Conservation (phyloP, 2,888 invertebrate species). For the Marronus borbonicus region DNA sequence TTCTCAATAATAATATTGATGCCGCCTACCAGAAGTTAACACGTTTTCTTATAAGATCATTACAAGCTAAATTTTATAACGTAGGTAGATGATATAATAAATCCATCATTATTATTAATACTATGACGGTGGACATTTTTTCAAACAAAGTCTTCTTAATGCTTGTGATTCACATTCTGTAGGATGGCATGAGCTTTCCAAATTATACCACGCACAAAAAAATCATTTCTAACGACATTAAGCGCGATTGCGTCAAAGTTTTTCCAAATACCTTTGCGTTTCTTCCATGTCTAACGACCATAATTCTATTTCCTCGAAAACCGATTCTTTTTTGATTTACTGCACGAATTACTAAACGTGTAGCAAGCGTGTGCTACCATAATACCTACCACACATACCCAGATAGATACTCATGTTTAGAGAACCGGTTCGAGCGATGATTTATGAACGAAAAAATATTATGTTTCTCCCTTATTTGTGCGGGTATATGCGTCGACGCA, state of each 20-base stretch:
- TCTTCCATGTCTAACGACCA: background rate
- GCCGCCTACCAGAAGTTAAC: too few relatives aligned
- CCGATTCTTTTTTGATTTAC: slow-evolving; percentile 16
- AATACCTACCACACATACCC: background rate
- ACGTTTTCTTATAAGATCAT: too few relatives aligned
- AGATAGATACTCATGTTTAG: slow-evolving; percentile 13
- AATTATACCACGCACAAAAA: background rate
- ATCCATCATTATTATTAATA: too few relatives aligned
- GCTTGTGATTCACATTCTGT: too few relatives aligned
- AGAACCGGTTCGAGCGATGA: slow-evolving; percentile 12
- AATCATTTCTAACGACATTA: too few relatives aligned
- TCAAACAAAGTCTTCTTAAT: too few relatives aligned
- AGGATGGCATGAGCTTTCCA: background rate
- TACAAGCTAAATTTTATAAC: too few relatives aligned
- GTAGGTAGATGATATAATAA: too few relatives aligned
- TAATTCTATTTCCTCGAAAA: background rate
- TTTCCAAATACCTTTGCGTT: background rate
- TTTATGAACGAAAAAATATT: slow-evolving; percentile 31
- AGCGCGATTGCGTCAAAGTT: too few relatives aligned
- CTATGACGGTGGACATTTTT: too few relatives aligned
- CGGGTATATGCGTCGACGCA: background rate
- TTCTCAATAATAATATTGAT: too few relatives aligned
- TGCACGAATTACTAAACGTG: slow-evolving; percentile 6
- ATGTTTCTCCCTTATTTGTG: slow-evolving; percentile 14
- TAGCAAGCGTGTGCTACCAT: slow-evolving; percentile 6